Conservation (phyloP, 2,888 invertebrate genomes). For the Augochlorella aurata region DNA sequence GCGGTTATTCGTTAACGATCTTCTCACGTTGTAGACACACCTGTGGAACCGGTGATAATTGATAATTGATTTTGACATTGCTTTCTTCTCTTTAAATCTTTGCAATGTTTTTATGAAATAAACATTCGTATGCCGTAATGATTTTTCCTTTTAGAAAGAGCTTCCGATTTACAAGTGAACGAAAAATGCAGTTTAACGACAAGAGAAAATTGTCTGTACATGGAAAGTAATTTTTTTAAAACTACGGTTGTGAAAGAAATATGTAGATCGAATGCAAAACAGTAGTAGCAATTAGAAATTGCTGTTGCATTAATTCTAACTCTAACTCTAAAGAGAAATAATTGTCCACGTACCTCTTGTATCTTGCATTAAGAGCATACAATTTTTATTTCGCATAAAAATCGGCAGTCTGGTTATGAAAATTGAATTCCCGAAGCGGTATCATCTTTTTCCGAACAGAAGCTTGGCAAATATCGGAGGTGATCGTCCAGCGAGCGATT, state of each 20-base stretch:
- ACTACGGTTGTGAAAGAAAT: no score
- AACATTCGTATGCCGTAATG: not conserved
- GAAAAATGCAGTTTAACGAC: not conserved
- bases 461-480: not conserved
- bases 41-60: not conserved
- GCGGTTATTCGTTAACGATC: not conserved
- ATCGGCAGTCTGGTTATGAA: no score
- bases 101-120: no score
- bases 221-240: no score
- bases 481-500: conserved; percentile 12
- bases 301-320: no score
- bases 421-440: not conserved
- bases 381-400: no score
- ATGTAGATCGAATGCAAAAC: no score
- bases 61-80: not conserved
- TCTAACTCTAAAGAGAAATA: no score
- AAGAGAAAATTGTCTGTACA: not conserved
- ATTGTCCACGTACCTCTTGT: no score
- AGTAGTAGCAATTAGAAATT: no score
- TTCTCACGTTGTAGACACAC: not conserved
- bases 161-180: not conserved
- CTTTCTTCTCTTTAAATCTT: not conserved
- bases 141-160: not conserved
- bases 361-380: no score
- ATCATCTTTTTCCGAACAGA: not conserved